Percentiles rank a stretch among this genome's conserved stretches.
Evolutionary conservation across 2,888 invertebrate species (phyloP).

Genomic region (Amaurobius ferox): DNA sequence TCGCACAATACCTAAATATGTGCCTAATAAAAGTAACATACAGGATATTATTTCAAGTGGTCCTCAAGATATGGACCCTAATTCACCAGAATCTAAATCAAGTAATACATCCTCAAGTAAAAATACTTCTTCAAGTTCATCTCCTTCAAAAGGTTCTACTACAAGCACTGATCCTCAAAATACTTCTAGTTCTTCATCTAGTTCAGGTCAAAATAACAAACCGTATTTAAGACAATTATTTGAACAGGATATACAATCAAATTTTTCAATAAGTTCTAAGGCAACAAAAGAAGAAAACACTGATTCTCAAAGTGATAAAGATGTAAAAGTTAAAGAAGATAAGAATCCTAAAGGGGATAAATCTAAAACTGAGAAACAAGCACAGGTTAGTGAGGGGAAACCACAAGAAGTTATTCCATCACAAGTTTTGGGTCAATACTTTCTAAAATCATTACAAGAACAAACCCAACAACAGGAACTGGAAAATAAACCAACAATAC

Average conservation of each 20-base stretch:
- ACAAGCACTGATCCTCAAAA: background rate
- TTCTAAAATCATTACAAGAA: conserved; percentile 45
- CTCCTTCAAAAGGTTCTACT: background rate
- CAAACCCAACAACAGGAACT: background rate
- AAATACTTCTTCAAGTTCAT: background rate
- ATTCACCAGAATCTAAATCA: conserved; percentile 9
- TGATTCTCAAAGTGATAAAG: background rate
- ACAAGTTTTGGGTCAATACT: conserved; percentile 39
- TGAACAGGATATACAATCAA: conserved; percentile 59
- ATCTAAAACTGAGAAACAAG: background rate
- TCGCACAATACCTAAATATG: conserved; percentile 12
- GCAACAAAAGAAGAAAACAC: background rate
- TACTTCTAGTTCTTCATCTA: background rate
- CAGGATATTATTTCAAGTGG: background rate
- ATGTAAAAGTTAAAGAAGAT: conserved; percentile 31
- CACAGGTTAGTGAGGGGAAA: background rate
- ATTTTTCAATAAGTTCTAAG: conserved; percentile 32
- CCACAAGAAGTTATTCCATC: conserved; percentile 19
- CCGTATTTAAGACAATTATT: conserved; percentile 49
- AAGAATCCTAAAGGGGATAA: conserved; percentile 28
- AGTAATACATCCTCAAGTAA: conserved; percentile 10
- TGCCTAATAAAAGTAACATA: conserved; percentile 6
- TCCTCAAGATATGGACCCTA: conserved; percentile 56
- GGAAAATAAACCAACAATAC: conserved; percentile 7
- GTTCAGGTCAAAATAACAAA: conserved; percentile 23